Evolutionary conservation across 2,888 invertebrate genomes (phyloP).

Genomic region (Chymomyza amoena): DNA sequence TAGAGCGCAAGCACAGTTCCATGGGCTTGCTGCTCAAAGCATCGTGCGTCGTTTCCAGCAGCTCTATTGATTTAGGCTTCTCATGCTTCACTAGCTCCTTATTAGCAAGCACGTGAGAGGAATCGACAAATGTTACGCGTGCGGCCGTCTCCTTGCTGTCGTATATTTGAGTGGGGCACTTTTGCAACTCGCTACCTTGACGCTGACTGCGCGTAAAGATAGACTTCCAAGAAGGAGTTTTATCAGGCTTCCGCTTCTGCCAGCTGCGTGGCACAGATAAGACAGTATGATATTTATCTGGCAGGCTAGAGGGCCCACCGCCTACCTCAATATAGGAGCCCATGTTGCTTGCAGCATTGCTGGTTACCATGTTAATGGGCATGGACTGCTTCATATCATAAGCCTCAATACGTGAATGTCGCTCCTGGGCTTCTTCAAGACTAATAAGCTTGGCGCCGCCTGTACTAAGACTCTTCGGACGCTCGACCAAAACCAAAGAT

Average conservation of each 20-base stretch:
- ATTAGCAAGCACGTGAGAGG: slow-evolving; percentile 62
- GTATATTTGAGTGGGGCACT: slow-evolving; percentile 43
- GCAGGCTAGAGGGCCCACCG: slow-evolving; percentile 87
- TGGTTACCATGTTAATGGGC: slow-evolving; percentile 76
- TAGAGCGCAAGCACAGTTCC: slow-evolving; percentile 78
- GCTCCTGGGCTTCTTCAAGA: slow-evolving; percentile 89
- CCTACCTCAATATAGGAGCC: slow-evolving; percentile 86
- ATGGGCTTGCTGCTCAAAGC: slow-evolving; percentile 68
- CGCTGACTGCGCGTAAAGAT: slow-evolving; percentile 78
- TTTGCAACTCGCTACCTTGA: slow-evolving; percentile 65
- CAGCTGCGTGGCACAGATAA: slow-evolving; percentile 87
- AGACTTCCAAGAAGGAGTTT: slow-evolving; percentile 79
- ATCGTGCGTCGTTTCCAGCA: slow-evolving; percentile 74
- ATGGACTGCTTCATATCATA: slow-evolving; percentile 77
- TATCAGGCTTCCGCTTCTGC: slow-evolving; percentile 77
- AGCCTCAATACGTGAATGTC: slow-evolving; percentile 81
- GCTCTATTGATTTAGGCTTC: slow-evolving; percentile 77
- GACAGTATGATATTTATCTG: slow-evolving; percentile 92
- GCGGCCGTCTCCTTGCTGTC: slow-evolving; percentile 53
- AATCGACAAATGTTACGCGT: slow-evolving; percentile 75
- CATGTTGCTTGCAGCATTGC: slow-evolving; percentile 73
- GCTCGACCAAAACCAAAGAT: slow-evolving; percentile 78
- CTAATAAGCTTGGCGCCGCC: slow-evolving; percentile 94
- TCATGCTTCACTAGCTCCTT: slow-evolving; percentile 73
- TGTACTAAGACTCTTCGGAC: slow-evolving; percentile 95